Conservation (phyloP, 2,888 invertebrate genomes). For the Lasioglossum leucozonium region DNA sequence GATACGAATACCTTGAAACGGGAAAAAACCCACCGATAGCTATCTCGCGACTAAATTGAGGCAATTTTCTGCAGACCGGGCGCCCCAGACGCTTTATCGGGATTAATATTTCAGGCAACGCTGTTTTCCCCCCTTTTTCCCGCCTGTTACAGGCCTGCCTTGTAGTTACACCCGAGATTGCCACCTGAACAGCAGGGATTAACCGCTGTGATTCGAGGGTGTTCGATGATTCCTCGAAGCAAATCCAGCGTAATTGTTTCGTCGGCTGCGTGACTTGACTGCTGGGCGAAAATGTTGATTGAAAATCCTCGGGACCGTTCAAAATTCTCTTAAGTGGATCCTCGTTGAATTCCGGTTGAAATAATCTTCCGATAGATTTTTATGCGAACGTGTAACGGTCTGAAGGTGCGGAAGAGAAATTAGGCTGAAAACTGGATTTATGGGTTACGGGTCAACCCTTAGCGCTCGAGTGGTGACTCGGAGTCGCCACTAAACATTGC, state of each 20-base stretch:
- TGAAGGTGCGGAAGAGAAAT: too few species aligned
- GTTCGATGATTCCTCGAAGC: conserved; percentile 1
- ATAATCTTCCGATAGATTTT: too few species aligned
- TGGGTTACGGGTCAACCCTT: too few species aligned
- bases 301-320: background rate
- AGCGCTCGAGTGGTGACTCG: too few species aligned
- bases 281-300: background rate
- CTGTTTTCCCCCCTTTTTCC: background rate
- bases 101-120: conserved; percentile 53
- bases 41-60: conserved; percentile 61
- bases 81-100: conserved; percentile 46
- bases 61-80: conserved; percentile 54
- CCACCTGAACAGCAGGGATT: conserved; percentile 10
- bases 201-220: conserved; percentile 1
- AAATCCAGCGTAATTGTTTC: background rate
- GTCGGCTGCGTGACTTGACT: background rate
- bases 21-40: conserved; percentile 51
- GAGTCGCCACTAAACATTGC: too few species aligned
- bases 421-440: too few species aligned
- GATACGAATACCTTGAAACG: conserved; percentile 58
- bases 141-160: background rate
- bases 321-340: background rate
- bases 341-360: background rate
- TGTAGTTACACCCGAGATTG: background rate
- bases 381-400: too few species aligned